Evolutionary conservation across 1,140 invertebrate species (phyloP).

Genomic region (Lanistes nyassanus): DNA sequence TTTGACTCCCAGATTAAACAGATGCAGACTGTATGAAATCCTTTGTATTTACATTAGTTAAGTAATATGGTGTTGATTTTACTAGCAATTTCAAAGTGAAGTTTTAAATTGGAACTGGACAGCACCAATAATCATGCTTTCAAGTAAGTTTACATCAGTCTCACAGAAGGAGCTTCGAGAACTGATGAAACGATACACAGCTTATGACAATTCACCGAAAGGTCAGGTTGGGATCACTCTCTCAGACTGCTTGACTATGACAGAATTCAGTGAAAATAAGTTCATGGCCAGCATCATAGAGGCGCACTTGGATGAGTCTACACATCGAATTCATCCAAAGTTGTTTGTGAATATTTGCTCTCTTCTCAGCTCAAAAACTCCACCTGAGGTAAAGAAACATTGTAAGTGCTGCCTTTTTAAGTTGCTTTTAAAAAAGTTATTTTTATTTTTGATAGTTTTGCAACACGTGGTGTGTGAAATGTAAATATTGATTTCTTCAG

Average conservation of each 20-base stretch:
- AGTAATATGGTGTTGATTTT: too few relatives aligned
- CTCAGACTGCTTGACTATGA: conserved; percentile 41
- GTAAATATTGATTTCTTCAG: background rate
- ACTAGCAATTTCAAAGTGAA: too few relatives aligned
- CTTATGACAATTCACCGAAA: conserved; percentile 39
- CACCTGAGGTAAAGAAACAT: conserved; percentile 45
- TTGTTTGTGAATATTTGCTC: conserved; percentile 46
- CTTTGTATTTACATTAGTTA: too few relatives aligned
- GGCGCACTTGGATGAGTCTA: conserved; percentile 32
- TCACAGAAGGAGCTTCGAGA: conserved; percentile 38
- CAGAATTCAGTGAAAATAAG: conserved; percentile 48
- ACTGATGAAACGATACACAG: conserved; percentile 41
- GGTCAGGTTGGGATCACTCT: conserved; percentile 41
- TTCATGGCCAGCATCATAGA: conserved; percentile 44
- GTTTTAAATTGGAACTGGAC: too few relatives aligned
- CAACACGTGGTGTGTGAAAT: too few relatives aligned
- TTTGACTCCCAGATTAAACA: too few relatives aligned
- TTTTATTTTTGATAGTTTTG: too few relatives aligned
- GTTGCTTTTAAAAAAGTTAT: too few relatives aligned
- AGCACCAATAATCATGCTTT: too few relatives aligned
- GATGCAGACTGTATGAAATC: too few relatives aligned
- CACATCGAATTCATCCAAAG: conserved; percentile 39
- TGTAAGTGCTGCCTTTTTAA: conserved; percentile 47
- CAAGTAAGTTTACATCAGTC: conserved; percentile 33
- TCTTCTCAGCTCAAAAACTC: conserved; percentile 39